Conservation (phyloP, 2,113 vertebrate genomes). For the Microtus montanus region DNA sequence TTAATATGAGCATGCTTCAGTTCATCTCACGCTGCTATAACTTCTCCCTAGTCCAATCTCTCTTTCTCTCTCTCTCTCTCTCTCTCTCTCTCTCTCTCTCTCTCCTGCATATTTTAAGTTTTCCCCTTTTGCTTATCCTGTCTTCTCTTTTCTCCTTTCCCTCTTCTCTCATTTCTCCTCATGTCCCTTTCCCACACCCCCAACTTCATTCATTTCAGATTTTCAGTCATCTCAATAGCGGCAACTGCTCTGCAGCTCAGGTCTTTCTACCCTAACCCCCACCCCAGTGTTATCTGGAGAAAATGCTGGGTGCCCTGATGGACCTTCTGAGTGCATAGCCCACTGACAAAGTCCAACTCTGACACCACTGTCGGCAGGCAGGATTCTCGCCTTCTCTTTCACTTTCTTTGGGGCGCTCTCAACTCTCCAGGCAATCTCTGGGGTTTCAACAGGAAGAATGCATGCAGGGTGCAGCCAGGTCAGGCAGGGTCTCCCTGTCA, state of each 20-base stretch:
- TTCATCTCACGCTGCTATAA: neutral
- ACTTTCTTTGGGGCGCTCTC: neutral
- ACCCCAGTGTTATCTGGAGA: too few relatives aligned
- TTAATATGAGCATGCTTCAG: neutral
- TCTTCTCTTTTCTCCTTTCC: too few relatives aligned
- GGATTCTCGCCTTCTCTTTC: neutral
- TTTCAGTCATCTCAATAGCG: constrained; percentile 15
- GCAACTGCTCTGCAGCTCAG: constrained; percentile 38
- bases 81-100: neutral
- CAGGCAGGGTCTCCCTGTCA: neutral
- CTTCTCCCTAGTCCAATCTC: neutral
- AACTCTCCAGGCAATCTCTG: neutral
- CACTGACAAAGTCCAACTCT: constrained; percentile 29
- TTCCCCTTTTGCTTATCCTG: too few relatives aligned
- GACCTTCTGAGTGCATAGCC: neutral
- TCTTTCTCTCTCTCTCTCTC: neutral
- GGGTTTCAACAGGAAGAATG: neutral
- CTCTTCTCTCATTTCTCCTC: neutral
- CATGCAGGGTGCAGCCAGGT: fast-evolving
- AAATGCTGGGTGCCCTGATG: neutral
- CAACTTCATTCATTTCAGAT: constrained; percentile 58
- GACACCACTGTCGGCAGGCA: neutral
- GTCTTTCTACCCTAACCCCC: neutral
- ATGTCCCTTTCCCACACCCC: fast-evolving
- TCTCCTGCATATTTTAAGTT: neutral